These are phyloP conservation scores for Catharus bicknelli DNA, from an alignment of 2,113 vertebrate species.

Conservation along the genomic window DNA sequence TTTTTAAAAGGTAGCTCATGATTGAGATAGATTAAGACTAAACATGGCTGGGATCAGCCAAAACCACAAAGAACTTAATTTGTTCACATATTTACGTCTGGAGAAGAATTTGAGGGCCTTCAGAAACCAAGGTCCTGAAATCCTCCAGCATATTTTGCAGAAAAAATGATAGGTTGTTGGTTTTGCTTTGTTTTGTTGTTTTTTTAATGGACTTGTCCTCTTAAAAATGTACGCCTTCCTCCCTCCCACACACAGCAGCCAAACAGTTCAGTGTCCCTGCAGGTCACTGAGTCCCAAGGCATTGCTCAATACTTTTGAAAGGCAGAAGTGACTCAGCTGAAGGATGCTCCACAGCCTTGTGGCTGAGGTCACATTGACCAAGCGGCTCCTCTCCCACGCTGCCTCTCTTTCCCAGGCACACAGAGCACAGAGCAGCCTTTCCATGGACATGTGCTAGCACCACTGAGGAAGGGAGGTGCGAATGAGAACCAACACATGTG, in stretches of 20 bases:
- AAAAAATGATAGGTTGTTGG: neutral
- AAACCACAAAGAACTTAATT: constrained; percentile 18
- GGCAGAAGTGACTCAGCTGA: neutral
- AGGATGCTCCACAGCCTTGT: neutral
- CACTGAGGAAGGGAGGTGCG: fast-evolving
- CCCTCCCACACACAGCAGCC: neutral
- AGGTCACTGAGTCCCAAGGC: neutral
- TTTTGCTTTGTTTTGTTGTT: neutral
- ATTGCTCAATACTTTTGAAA: neutral
- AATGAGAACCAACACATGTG: neutral
- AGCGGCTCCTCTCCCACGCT: neutral
- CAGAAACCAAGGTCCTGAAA: neutral
- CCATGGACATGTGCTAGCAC: too few species aligned
- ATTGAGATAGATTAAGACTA: constrained; percentile 55
- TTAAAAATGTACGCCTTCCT: neutral
- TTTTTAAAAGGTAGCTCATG: constrained; percentile 59
- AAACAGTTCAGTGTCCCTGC: neutral
- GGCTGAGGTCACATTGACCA: neutral
- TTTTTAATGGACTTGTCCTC: neutral
- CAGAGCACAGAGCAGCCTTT: neutral
- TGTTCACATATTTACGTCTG: constrained; percentile 30
- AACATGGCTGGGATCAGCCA: neutral
- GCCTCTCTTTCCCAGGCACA: neutral
- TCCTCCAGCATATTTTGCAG: neutral
- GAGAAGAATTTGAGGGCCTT: neutral